phyloP scores from a whole-genome alignment of 2,888 invertebrate species.

The Agonopterix alstromeriana region DNA sequence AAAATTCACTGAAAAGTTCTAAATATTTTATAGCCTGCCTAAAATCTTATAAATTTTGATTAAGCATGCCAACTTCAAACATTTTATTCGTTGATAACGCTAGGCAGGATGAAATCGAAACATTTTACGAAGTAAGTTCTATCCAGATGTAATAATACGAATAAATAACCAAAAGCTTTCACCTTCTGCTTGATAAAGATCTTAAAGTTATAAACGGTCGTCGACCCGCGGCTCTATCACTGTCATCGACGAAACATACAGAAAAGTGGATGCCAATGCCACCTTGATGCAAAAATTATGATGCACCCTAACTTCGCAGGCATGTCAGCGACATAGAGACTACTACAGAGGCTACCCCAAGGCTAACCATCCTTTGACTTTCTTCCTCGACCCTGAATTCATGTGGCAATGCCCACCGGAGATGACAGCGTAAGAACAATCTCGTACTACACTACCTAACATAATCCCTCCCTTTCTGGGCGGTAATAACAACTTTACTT shows the following conservation, averaged over 20 bases:
- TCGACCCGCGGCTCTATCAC: neutral
- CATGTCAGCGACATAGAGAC: constrained; percentile 76
- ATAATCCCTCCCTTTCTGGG: too few relatives aligned
- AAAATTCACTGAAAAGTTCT: too few relatives aligned
- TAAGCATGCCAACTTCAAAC: constrained; percentile 13
- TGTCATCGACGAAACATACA: neutral
- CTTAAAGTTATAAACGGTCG: neutral
- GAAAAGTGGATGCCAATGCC: neutral
- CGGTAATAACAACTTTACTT: too few relatives aligned
- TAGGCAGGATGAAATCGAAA: constrained; percentile 60
- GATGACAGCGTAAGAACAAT: constrained; percentile 62
- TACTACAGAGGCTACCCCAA: constrained; percentile 78
- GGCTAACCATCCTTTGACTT: constrained; percentile 74
- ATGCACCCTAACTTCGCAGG: constrained; percentile 35
- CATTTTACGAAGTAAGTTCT: constrained; percentile 54
- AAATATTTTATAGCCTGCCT: too few relatives aligned
- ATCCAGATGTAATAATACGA: too few relatives aligned
- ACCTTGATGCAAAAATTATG: neutral
- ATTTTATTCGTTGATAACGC: constrained; percentile 55
- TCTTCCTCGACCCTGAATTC: constrained; percentile 69
- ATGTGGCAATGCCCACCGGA: constrained; percentile 75
- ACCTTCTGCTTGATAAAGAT: too few relatives aligned
- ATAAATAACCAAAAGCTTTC: too few relatives aligned
- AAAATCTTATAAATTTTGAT: too few relatives aligned
- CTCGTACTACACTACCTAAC: too few relatives aligned